Evolutionary conservation across 2,113 vertebrate genomes (phyloP).

Genomic region (Halichoerus grypus): DNA sequence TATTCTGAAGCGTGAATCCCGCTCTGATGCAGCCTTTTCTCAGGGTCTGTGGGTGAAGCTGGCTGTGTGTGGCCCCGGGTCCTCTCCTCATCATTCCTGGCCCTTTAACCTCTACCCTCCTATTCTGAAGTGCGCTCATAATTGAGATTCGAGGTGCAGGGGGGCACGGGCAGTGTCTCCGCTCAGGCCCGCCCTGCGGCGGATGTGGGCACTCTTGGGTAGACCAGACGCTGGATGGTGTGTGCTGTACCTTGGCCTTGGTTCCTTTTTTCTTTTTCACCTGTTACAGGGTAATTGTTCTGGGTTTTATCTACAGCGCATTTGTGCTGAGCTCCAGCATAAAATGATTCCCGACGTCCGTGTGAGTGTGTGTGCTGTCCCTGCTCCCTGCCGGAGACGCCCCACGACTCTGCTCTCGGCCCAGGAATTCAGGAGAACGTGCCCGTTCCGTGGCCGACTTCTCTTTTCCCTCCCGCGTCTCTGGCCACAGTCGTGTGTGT

Average conservation of each 20-base stretch:
- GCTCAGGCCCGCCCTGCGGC: no score
- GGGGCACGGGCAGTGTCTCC: no score
- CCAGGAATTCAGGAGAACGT: accelerated
- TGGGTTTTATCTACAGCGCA: not conserved
- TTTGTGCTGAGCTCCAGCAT: not conserved
- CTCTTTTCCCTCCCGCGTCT: not conserved
- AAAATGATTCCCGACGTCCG: not conserved
- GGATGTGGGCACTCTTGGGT: accelerated
- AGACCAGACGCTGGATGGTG: accelerated
- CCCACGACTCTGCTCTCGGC: accelerated
- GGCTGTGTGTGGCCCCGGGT: not conserved
- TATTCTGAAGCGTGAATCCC: not conserved
- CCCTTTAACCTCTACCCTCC: not conserved
- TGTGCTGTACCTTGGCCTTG: not conserved
- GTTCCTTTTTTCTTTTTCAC: not conserved
- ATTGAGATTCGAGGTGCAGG: not conserved
- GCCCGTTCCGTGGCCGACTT: no score
- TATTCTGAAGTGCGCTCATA: not conserved
- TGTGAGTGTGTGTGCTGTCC: accelerated
- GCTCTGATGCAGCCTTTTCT: not conserved
- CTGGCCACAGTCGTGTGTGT: not conserved
- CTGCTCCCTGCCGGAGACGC: accelerated
- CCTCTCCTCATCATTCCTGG: not conserved
- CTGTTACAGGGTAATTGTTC: not conserved
- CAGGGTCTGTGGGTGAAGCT: not conserved